Percentiles rank a stretch among this genome's conserved stretches.
phyloP scores from a whole-genome alignment of 2,797 vertebrate species.

The Epinephelus coioides region DNA sequence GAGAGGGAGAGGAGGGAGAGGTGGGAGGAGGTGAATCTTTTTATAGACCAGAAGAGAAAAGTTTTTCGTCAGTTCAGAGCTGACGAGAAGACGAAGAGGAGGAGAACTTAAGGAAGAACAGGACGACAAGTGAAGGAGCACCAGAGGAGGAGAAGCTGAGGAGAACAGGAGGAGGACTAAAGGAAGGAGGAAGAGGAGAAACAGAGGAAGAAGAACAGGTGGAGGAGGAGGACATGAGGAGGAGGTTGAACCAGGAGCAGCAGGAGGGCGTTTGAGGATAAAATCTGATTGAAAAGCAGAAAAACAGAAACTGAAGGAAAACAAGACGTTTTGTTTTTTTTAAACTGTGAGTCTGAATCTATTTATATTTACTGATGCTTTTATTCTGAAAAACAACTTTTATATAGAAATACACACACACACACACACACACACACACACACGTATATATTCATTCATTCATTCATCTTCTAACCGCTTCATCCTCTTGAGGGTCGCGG shows the following conservation, averaged over 20 bases:
- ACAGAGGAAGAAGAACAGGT: neutral
- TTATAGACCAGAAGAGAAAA: constrained; percentile 33
- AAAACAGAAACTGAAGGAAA: neutral
- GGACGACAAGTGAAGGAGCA: neutral
- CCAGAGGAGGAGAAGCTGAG: too few relatives aligned
- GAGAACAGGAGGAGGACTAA: neutral
- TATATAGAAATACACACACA: too few relatives aligned
- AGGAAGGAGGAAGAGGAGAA: neutral
- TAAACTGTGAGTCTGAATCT: too few relatives aligned
- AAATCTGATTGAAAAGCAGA: neutral
- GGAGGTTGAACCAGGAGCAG: neutral
- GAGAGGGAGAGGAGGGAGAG: neutral
- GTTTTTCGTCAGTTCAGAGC: constrained; percentile 11
- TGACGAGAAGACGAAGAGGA: neutral
- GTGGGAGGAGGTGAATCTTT: constrained; percentile 15
- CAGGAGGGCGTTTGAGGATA: neutral
- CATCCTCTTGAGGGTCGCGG: too few relatives aligned
- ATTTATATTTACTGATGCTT: too few relatives aligned
- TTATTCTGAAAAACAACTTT: too few relatives aligned
- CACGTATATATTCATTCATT: too few relatives aligned
- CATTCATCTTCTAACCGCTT: too few relatives aligned
- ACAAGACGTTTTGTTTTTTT: too few relatives aligned
- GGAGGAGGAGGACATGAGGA: neutral
- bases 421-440: too few relatives aligned
- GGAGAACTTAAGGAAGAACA: neutral